phyloP scores from a whole-genome alignment of 2,888 invertebrate genomes.

The Drosophila mimetica region DNA sequence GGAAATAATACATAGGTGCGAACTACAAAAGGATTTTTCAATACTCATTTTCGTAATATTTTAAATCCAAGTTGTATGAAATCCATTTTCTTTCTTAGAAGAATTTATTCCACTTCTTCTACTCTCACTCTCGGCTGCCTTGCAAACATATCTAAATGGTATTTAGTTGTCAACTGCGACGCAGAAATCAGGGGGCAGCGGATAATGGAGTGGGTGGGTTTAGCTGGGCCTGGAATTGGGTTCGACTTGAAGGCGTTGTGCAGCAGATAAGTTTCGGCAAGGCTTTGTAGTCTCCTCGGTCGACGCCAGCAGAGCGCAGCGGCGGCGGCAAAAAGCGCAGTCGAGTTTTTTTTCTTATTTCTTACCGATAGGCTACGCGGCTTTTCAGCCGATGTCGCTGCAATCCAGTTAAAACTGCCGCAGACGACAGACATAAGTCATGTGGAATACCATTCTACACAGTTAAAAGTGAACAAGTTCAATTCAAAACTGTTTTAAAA shows the following conservation, averaged over 20 bases:
- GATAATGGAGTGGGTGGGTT: conserved; percentile 3
- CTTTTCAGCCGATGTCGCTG: not conserved
- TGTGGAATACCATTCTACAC: not conserved
- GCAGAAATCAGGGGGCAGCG: conserved; percentile 47
- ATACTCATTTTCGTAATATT: not conserved
- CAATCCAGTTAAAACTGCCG: conserved; percentile 27
- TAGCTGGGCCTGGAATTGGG: conserved; percentile 18
- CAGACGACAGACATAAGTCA: conserved; percentile 22
- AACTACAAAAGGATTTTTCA: not conserved
- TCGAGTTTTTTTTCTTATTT: not conserved
- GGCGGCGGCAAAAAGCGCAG: conserved; percentile 5
- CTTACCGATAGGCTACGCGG: conserved; percentile 9
- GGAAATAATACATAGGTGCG: not conserved
- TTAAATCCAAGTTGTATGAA: not conserved
- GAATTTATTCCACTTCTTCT: not conserved
- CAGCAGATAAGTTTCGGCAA: conserved; percentile 74
- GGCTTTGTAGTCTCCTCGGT: conserved; percentile 67
- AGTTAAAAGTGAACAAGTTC: not conserved
- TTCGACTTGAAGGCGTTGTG: conserved; percentile 47
- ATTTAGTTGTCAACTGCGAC: conserved; percentile 69
- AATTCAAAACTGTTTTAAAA: no score
- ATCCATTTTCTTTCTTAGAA: not conserved
- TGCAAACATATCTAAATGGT: conserved; percentile 66
- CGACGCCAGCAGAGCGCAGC: conserved; percentile 4
- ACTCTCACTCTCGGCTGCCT: conserved; percentile 7